Conservation (phyloP, 2,113 vertebrate genomes). For the Otus sunia region DNA sequence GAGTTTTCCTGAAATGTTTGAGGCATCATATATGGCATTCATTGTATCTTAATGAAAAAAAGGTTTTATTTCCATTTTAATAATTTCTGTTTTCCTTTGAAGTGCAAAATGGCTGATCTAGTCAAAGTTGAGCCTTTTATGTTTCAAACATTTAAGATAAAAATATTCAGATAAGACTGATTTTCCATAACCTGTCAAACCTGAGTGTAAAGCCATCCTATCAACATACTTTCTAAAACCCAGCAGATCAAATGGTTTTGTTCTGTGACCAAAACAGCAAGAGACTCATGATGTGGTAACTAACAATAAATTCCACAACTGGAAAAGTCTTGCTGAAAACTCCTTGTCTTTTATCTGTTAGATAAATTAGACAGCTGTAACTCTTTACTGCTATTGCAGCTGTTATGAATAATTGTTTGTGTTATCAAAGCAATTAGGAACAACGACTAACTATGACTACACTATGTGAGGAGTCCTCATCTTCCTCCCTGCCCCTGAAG, state of each 20-base stretch:
- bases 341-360: background rate
- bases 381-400: background rate
- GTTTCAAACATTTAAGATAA: background rate
- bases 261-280: background rate
- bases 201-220: background rate
- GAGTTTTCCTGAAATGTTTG: background rate
- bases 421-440: background rate
- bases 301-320: background rate
- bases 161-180: background rate
- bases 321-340: background rate
- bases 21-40: background rate
- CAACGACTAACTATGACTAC: background rate
- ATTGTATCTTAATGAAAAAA: background rate
- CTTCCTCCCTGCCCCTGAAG: background rate
- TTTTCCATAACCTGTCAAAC: background rate
- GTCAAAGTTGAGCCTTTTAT: background rate
- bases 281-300: background rate
- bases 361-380: background rate
- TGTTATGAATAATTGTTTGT: background rate
- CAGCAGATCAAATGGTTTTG: background rate
- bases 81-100: background rate
- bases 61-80: background rate
- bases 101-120: background rate
- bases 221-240: background rate
- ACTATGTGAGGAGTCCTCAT: background rate